Evolutionary conservation across 2,888 invertebrate genomes (phyloP).

Genomic region (Physocephala rufipes): DNA sequence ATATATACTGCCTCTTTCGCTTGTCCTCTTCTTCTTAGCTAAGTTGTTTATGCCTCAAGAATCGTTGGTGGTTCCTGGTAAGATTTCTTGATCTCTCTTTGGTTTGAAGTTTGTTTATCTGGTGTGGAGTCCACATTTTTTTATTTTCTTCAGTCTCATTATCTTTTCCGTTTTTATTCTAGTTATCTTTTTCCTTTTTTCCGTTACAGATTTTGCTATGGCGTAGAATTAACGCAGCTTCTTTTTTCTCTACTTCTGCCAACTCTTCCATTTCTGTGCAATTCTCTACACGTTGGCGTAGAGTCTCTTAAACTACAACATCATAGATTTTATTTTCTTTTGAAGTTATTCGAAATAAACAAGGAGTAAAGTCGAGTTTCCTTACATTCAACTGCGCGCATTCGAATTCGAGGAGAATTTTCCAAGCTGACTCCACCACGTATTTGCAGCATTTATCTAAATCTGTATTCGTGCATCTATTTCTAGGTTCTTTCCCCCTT

Average conservation of each 20-base stretch:
- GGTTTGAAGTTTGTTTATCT: constrained; percentile 29
- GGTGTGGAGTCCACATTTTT: constrained; percentile 1
- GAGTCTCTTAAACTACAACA: constrained; percentile 38
- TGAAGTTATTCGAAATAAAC: neutral
- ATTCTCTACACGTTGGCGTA: constrained; percentile 20
- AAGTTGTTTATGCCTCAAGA: constrained; percentile 16
- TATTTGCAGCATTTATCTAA: neutral
- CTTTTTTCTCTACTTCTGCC: neutral
- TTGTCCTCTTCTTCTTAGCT: neutral
- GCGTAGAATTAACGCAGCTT: constrained; percentile 24
- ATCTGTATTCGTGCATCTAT: neutral
- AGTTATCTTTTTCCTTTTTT: constrained; percentile 36
- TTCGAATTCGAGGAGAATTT: neutral
- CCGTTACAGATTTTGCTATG: constrained; percentile 36
- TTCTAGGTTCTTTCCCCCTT: neutral
- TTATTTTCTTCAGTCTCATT: neutral
- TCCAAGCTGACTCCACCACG: neutral
- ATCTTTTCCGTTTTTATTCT: neutral
- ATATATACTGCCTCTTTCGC: neutral
- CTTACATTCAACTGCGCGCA: neutral
- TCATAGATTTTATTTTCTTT: constrained; percentile 17
- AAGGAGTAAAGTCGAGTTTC: constrained; percentile 11
- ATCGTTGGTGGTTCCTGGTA: constrained; percentile 21
- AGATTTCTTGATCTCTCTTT: constrained; percentile 16
- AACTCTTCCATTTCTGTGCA: neutral